Evolutionary conservation across 2,888 invertebrate species (phyloP).

Genomic region (Spisula subtruncata): DNA sequence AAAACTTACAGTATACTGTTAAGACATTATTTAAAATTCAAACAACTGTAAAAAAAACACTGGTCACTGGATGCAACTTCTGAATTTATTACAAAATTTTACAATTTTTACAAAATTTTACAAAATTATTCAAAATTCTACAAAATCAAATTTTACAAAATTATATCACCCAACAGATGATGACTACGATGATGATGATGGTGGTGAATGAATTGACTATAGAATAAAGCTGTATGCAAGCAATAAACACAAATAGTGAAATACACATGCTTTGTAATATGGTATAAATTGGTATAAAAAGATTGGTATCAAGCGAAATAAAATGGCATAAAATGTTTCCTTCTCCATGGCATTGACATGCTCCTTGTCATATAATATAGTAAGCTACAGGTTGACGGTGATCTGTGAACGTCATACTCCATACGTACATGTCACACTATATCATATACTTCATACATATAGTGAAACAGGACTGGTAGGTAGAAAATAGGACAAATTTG

Average conservation of each 20-base stretch:
- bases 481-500: too few species aligned
- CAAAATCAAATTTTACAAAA: too few species aligned
- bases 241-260: not conserved
- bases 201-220: slow-evolving; percentile 23
- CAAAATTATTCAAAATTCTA: too few species aligned
- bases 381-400: not conserved
- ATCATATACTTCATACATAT: too few species aligned
- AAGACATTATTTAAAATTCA: not conserved
- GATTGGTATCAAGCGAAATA: not conserved
- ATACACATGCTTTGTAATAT: slow-evolving; percentile 23
- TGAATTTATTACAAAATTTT: not conserved
- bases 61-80: slow-evolving; percentile 41
- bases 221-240: slow-evolving; percentile 38
- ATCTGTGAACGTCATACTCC: not conserved
- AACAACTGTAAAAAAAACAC: not conserved
- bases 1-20: too few species aligned
- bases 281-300: slow-evolving; percentile 3
- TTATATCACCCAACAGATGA: not conserved
- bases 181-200: slow-evolving; percentile 14
- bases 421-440: not conserved
- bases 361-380: not conserved
- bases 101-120: too few species aligned
- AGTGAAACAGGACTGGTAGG: too few species aligned
- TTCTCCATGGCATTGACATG: slow-evolving; percentile 21
- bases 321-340: slow-evolving; percentile 26